phyloP scores from a whole-genome alignment of 2,113 vertebrate species.

The Parus major region DNA sequence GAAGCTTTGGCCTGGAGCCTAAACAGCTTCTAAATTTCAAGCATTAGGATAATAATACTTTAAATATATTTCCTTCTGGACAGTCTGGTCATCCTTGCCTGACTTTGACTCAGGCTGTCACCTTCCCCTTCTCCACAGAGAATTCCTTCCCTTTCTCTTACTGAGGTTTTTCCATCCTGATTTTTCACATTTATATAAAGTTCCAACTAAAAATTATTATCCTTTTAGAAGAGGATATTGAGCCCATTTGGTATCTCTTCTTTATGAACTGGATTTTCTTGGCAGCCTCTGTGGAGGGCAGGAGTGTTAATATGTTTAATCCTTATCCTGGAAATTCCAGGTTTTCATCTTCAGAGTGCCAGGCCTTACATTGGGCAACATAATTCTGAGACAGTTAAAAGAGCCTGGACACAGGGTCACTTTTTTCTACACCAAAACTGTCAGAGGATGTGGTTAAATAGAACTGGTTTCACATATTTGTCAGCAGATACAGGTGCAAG shows the following conservation, averaged over 20 bases:
- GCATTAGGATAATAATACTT: background rate
- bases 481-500: background rate
- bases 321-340: background rate
- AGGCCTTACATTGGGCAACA: background rate
- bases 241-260: background rate
- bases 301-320: background rate
- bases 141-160: background rate
- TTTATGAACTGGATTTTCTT: background rate
- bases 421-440: background rate
- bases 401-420: accelerated
- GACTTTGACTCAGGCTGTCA: background rate
- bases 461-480: background rate
- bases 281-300: background rate
- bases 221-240: background rate
- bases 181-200: background rate
- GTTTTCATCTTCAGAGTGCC: background rate
- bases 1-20: background rate
- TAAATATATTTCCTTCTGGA: background rate
- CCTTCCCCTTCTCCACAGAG: background rate
- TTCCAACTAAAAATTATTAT: background rate
- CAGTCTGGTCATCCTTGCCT: background rate
- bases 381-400: background rate
- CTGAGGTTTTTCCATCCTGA: background rate
- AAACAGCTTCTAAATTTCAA: background rate
- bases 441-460: background rate